Conservation (phyloP, 1,140 invertebrate genomes). For the Physella acuta region DNA sequence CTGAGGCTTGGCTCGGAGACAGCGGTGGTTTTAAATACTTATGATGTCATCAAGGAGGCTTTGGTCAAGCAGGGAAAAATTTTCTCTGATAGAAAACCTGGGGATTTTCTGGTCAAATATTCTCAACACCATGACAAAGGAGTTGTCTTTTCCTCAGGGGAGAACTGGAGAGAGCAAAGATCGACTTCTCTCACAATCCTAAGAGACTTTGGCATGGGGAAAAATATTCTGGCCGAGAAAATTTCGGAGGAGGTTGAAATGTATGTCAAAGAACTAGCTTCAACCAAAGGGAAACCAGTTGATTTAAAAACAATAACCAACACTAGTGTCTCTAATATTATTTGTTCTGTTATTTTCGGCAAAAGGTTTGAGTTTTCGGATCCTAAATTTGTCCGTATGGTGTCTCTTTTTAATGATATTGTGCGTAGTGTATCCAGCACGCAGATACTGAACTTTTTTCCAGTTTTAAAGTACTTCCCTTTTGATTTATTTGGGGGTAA, state of each 20-base stretch:
- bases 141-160: constrained; percentile 68
- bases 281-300: constrained; percentile 18
- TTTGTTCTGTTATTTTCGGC: constrained; percentile 35
- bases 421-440: neutral
- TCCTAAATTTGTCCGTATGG: constrained; percentile 19
- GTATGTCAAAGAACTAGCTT: constrained; percentile 14
- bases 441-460: constrained; percentile 25
- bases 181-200: constrained; percentile 73
- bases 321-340: constrained; percentile 34
- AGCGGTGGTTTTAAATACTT: neutral
- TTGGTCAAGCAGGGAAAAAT: neutral
- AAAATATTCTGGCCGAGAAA: constrained; percentile 69
- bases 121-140: constrained; percentile 17
- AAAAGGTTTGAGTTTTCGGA: no score
- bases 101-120: neutral
- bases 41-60: neutral
- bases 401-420: constrained; percentile 24
- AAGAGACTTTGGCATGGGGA: constrained; percentile 75
- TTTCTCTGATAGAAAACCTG: neutral
- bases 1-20: neutral
- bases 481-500: constrained; percentile 30
- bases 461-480: constrained; percentile 31
- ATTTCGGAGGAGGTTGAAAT: constrained; percentile 59
- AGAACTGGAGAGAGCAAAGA: constrained; percentile 80
- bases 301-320: constrained; percentile 21